Percentiles rank a stretch among this genome's conserved stretches.
Conservation (phyloP, 1,140 invertebrate genomes). For the Zaprionus taronus region DNA sequence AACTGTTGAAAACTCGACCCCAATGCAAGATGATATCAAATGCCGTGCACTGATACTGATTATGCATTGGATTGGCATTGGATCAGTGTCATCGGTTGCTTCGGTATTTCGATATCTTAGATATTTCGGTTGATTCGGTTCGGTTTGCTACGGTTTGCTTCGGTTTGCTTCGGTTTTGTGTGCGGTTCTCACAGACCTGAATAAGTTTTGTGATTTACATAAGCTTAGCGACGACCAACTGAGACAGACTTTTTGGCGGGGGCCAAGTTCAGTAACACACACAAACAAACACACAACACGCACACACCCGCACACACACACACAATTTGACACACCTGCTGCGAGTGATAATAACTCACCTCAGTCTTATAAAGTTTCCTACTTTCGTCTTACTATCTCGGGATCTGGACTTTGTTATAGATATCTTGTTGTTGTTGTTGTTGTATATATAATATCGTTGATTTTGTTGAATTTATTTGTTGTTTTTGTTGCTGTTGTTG, state of each 20-base stretch:
- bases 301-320: slow-evolving; percentile 9
- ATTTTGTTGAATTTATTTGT: slow-evolving; percentile 38
- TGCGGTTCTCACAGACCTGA: slow-evolving; percentile 63
- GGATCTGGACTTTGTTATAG: slow-evolving; percentile 22
- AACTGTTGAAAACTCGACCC: slow-evolving; percentile 1
- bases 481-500: slow-evolving; percentile 49
- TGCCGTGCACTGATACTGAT: slow-evolving; percentile 23
- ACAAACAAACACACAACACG: slow-evolving; percentile 17
- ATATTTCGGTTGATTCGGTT: slow-evolving; percentile 7
- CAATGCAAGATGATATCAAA: slow-evolving; percentile 25
- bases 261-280: slow-evolving; percentile 26
- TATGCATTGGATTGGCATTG: slow-evolving; percentile 60
- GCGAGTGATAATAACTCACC: slow-evolving; percentile 58
- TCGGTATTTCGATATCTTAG: slow-evolving; percentile 14
- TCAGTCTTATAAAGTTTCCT: slow-evolving; percentile 84
- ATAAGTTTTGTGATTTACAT: slow-evolving; percentile 66
- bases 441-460: slow-evolving; percentile 29
- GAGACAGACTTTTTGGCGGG: slow-evolving; percentile 42
- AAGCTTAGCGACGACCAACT: slow-evolving; percentile 57
- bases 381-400: slow-evolving; percentile 51
- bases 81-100: slow-evolving; percentile 30
- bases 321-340: slow-evolving; percentile 1
- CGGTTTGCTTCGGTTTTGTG: slow-evolving; percentile 36
- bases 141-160: background rate
- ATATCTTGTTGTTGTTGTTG: slow-evolving; percentile 36